Base-by-base conservation (phyloP, 2,888 invertebrate genomes). In the Alcis repandata region DNA sequence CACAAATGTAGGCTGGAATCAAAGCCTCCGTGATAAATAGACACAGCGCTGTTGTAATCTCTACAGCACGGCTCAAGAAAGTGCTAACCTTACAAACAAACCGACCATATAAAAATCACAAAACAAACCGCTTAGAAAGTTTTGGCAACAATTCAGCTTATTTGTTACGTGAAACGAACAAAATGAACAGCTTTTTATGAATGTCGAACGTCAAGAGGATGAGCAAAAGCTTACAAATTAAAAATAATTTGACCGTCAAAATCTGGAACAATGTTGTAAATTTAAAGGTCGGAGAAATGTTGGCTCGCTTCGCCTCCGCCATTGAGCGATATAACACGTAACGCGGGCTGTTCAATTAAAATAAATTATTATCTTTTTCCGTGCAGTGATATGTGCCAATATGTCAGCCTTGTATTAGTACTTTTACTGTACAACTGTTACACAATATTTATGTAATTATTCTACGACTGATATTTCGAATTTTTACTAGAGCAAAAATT, bases 241-340 rank as follows among this genome's bases (percentile, higher is more conserved):
- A 85, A 91, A 89, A 90, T 89, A 90, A 85, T 79, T 84, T 87
- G 91, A 87, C 89, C 89, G 85, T 88, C 88, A 89, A 86, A 84
- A 89, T 85, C 80, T 85, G 79, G 89, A 88, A 86, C 89, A 86
- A 82, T 83, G 82, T 83, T 84, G 79, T 85, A 83, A 82, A 84
- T 27, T 81, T 80, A 86, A 85, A 91, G 90, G 89, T 84, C 86
- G 80, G 74, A 86, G 85, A 90, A 89, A 91, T 89, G 80, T 91
- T 92, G 92, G 92, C 92, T 90, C 85, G 81, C 74, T 61, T 64
- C 65, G 75, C 48, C 70, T 73, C 71, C 62, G 73, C 72, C 84
- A 79, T 78, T 79, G 81, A 40, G 33, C 79, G 72, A 70, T 27
- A 71, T 11, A 32, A 27, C 36, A 79, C 74, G 71, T 54, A 56